Conservation (phyloP, 1,140 invertebrate species). For the Trichoplusia ni region DNA sequence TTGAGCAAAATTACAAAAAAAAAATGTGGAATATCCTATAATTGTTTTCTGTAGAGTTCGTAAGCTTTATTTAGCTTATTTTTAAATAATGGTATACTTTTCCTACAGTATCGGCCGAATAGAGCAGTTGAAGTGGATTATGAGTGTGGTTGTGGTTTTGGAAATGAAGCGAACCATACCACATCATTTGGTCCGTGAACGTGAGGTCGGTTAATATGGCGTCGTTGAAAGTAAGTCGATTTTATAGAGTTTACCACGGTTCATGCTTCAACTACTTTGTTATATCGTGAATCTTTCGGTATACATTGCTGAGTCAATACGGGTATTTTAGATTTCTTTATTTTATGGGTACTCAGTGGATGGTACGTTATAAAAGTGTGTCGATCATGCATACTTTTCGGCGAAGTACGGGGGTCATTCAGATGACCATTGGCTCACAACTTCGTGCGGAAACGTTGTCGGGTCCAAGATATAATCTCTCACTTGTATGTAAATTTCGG, state of each 20-base stretch:
- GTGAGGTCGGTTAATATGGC: slow-evolving; percentile 43
- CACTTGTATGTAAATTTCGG: slow-evolving; percentile 65
- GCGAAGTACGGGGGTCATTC: slow-evolving; percentile 18
- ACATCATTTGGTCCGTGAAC: slow-evolving; percentile 39
- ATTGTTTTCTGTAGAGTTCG: no score
- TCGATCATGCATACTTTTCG: slow-evolving; percentile 19
- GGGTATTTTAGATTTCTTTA: not conserved
- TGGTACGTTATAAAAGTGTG: slow-evolving; percentile 7
- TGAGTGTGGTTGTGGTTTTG: slow-evolving; percentile 36
- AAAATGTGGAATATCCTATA: no score
- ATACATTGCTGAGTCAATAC: slow-evolving; percentile 21
- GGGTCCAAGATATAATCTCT: slow-evolving; percentile 39
- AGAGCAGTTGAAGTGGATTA: not conserved
- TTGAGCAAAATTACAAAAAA: no score
- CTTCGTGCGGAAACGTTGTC: slow-evolving; percentile 43
- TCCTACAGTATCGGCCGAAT: not conserved
- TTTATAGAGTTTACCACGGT: slow-evolving; percentile 31
- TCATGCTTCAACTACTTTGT: slow-evolving; percentile 8
- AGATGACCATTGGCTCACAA: slow-evolving; percentile 24
- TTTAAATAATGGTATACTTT: not conserved
- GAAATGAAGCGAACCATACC: slow-evolving; percentile 44
- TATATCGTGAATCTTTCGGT: not conserved
- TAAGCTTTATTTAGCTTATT: no score
- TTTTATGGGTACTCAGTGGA: not conserved
- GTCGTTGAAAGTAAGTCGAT: slow-evolving; percentile 49